Base-by-base conservation (phyloP, 2,888 invertebrate genomes). In the Rhingia campestris region DNA sequence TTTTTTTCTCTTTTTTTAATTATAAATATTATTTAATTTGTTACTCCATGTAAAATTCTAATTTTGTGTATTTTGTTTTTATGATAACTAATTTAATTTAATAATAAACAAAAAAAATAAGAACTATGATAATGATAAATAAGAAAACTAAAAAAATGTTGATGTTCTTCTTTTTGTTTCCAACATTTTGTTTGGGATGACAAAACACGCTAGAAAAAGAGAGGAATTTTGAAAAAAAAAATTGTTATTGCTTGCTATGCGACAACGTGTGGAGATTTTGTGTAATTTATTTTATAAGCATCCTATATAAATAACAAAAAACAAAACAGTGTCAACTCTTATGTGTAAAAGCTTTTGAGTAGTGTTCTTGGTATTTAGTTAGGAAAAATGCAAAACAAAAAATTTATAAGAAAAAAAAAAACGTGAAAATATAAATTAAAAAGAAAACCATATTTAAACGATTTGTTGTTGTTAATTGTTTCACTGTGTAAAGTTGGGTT, bases 11-110 rank as follows among this genome's bases (percentile, higher is more conserved):
- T 41, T 32, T 59, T 61, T 45, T n/a, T 64, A 70, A 64, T 51
- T 72, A 77, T 63, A 79, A 79, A 76, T 76, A 84, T 84, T 84
- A 84, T 84, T 84, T 80, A 75, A 80, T 75, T 49, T 84, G 84
- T 80, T 80, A 74, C 49, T 61, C 39, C 56, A 70, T 84, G 84
- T 80, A 54, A 70, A 84, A 43, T 12, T 79, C 33, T 73, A 79
- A 72, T 73, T 82, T 45, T 69, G 80, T 80, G 66, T 84, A 61
- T 47, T 80, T 41, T 79, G 67, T 76, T 63, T 59, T 59, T 63
- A 74, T 64, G 61, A 63, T 58, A 72, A 64, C 64, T 79, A 64
- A 72, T 70, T 70, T 79, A 72, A 75, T 75, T 75, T 61, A 80
- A 75, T 22, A 64, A 66, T 14, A 49, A 59, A 56, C 39, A 32